phyloP scores from a whole-genome alignment of 2,888 invertebrate genomes.

The Dryomyza anilis region DNA sequence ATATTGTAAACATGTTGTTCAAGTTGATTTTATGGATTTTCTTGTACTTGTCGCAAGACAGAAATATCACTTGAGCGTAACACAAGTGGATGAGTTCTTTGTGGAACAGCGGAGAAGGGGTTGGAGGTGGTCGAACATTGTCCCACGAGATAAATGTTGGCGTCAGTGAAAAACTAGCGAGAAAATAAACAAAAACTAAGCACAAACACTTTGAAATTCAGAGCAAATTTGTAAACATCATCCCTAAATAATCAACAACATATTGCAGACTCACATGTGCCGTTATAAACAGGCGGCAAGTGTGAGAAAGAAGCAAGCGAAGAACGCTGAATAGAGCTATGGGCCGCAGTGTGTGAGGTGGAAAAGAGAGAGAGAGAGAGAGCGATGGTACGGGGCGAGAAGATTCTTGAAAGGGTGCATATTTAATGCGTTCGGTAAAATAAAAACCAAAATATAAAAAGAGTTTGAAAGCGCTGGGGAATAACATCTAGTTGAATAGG shows the following conservation, averaged over 20 bases:
- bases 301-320: neutral
- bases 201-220: slow-evolving; percentile 15
- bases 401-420: slow-evolving; percentile 20
- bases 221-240: slow-evolving; percentile 14
- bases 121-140: neutral
- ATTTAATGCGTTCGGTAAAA: slow-evolving; percentile 17
- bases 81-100: too few species aligned
- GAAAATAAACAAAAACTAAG: too few species aligned
- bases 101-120: too few species aligned
- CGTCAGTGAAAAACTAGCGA: slow-evolving; percentile 1
- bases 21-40: neutral
- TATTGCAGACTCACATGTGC: slow-evolving; percentile 4
- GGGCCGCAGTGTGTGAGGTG: neutral
- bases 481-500: neutral
- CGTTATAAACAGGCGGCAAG: neutral
- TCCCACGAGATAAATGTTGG: slow-evolving; percentile 19
- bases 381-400: too few species aligned
- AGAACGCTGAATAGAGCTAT: neutral
- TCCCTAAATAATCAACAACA: slow-evolving; percentile 18
- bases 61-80: slow-evolving; percentile 1
- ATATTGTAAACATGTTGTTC: neutral
- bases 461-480: neutral
- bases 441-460: neutral
- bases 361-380: neutral
- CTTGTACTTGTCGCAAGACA: neutral